Evolutionary conservation across 2,797 vertebrate species (phyloP).

Genomic region (Vireo griseus): DNA sequence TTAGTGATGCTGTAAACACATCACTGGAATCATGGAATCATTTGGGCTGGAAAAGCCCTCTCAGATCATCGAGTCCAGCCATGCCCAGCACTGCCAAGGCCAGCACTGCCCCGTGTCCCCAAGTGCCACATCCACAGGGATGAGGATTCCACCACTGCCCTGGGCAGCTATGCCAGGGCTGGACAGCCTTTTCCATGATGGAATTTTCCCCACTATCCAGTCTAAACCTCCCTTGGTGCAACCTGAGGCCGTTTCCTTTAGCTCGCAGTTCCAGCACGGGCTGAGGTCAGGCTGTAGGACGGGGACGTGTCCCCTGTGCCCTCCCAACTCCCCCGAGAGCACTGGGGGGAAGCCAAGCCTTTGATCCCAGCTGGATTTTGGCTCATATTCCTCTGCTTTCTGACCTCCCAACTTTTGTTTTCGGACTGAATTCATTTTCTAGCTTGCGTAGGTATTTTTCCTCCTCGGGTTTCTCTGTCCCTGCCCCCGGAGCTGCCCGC

Average conservation of each 20-base stretch:
- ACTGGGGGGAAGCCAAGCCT: neutral
- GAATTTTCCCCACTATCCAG: neutral
- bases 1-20: neutral
- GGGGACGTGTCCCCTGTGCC: neutral
- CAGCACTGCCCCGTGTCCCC: neutral
- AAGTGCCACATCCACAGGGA: neutral
- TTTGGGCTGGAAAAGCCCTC: neutral
- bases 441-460: neutral
- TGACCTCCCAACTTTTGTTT: neutral
- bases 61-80: fast-evolving
- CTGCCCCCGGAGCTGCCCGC: neutral
- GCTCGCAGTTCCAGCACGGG: fast-evolving
- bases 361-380: neutral
- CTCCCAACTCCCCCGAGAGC: neutral
- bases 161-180: neutral
- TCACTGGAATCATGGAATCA: neutral
- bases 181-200: neutral
- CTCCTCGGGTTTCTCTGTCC: neutral
- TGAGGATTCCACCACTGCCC: fast-evolving
- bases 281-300: fast-evolving
- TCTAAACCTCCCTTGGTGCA: neutral
- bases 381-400: neutral
- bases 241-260: neutral
- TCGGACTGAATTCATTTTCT: neutral
- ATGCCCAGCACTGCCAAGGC: neutral